Conservation (phyloP, 2,113 vertebrate genomes). For the Mixornis gularis region DNA sequence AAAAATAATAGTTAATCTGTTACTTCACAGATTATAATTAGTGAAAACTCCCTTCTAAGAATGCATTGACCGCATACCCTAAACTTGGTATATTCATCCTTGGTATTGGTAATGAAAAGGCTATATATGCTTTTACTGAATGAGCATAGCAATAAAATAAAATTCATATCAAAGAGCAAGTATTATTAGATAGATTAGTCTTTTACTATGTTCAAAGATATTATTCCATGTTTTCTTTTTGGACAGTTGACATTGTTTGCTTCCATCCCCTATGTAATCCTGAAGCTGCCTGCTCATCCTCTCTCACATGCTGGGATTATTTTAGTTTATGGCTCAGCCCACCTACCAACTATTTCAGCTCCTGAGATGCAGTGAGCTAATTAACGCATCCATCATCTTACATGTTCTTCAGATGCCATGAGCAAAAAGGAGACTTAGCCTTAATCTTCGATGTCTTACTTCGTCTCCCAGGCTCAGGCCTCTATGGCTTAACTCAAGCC, state of each 20-base stretch:
- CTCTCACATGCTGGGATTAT: conserved; percentile 17
- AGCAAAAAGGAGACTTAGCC: background rate
- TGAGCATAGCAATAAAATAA: background rate
- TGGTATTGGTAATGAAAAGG: background rate
- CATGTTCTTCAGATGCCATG: background rate
- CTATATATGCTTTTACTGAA: background rate
- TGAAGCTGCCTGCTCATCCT: background rate
- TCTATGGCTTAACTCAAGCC: background rate
- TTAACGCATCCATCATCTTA: background rate
- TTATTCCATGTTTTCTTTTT: background rate
- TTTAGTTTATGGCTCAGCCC: conserved; percentile 36
- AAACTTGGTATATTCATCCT: background rate
- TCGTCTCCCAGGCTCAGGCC: background rate
- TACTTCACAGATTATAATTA: background rate
- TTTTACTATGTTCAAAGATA: background rate
- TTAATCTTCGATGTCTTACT: background rate
- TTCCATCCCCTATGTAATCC: background rate
- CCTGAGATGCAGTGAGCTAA: background rate
- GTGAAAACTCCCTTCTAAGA: background rate
- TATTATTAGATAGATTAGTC: background rate
- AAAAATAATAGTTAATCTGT: background rate
- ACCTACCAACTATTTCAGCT: conserved; percentile 41
- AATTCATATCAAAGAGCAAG: background rate
- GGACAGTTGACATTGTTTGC: background rate
- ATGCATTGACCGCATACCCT: background rate